Conservation (phyloP, 2,888 invertebrate genomes). For the Rhamnusium bicolor region DNA sequence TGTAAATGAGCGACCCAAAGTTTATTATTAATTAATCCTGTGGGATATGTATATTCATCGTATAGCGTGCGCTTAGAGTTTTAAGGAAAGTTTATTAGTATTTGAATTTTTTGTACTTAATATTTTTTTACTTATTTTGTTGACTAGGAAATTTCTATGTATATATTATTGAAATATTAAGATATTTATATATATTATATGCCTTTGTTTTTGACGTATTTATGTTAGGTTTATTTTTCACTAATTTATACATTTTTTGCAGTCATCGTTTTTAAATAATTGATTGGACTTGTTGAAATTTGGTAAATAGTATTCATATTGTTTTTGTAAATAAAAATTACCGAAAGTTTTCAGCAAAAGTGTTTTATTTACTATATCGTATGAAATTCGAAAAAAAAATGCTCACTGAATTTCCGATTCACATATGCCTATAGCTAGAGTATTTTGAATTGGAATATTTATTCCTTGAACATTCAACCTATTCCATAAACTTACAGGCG, state of each 20-base stretch:
- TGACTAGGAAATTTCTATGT: conserved; percentile 23
- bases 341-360: neutral
- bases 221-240: neutral
- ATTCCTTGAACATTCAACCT: too few species aligned
- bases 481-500: too few species aligned
- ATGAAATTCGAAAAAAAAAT: too few species aligned
- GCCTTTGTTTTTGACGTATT: conserved; percentile 1
- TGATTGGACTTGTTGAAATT: conserved; percentile 12
- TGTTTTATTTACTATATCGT: too few species aligned
- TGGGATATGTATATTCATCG: neutral
- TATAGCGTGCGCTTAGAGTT: neutral
- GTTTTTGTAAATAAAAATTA: conserved; percentile 11
- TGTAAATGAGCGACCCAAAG: neutral
- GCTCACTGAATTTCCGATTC: too few species aligned
- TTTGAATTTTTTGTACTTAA: conserved; percentile 33
- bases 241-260: neutral
- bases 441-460: too few species aligned
- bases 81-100: conserved; percentile 7
- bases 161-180: conserved; percentile 26
- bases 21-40: neutral
- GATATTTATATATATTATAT: conserved; percentile 11
- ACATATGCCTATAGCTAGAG: too few species aligned
- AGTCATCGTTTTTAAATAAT: neutral
- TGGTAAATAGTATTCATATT: neutral
- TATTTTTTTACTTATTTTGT: conserved; percentile 25